Evolutionary conservation across 2,113 vertebrate species (phyloP), one percentile per base, ranked within the genome.

Genomic region (Prolemur simus): DNA sequence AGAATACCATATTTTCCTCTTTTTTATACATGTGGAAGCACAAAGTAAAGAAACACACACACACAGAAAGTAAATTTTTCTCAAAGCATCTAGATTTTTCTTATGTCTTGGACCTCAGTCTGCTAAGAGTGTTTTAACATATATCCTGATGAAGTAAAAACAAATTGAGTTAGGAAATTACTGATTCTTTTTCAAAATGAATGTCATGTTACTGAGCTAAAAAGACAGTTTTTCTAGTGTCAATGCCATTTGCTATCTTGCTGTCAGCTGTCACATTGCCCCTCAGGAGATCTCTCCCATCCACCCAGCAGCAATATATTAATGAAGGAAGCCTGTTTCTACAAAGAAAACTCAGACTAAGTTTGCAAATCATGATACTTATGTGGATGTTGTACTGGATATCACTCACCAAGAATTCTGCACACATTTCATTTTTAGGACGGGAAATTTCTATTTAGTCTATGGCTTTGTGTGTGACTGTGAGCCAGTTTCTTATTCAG

Each of bases 381-480:
- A 34, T 77, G n/a, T 94, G 21, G 76, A 94, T 91, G 32, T 12
- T 78, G 7, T 76, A 42, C 27, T 93, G 21, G 47, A 8, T 32
- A 9, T 42, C 80, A 64, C 77, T 96, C 32, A 64, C 86, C 25
- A 88, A 84, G 47, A 95, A 60, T 42, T 89, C 63, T 94, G 10
- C 18, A 54, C n/a, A 66, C 73, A 77, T 95, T 96, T 98, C 45
- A 37, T 39, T 93, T 82, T 95, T 12, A 49, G 54, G 47, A 88
- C 5, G 60, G 94, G 92, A 98, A 98, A 96, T 85, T 89, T 97
- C 81, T 97, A 23, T 98, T 98, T 98, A 96, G 90, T 96, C 89
- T 98, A 78, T 96, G 91, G 49, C 45, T 97, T 98, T 82, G n/a
- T 47, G 34, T 97, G 90, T 96, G 84, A 95, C 42, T 97, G 11